Base-by-base conservation (phyloP, 1,140 invertebrate genomes). In the Ptiloglossa arizonensis region DNA sequence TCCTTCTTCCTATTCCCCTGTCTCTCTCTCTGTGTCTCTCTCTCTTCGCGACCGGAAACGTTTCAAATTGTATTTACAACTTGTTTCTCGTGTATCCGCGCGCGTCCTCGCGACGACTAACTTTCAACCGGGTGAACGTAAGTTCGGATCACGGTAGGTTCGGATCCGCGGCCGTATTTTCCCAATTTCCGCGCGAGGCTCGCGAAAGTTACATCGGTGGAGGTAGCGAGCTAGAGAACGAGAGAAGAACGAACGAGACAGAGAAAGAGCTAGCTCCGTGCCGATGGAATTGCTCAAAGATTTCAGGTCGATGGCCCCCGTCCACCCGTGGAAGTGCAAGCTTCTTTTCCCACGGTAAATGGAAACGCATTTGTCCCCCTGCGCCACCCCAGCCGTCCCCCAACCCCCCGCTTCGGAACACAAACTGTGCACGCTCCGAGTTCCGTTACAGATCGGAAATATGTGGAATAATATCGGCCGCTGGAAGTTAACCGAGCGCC, bases 241-340 rank as follows among this genome's bases (percentile, higher is more conserved):
- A 35, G 29, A 71, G 67, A 63, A n/a, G n/a, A n/a, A n/a, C n/a
- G n/a, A n/a, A n/a, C n/a, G n/a, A n/a, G n/a, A n/a, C n/a, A n/a
- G n/a, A n/a, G n/a, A n/a, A n/a, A n/a, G n/a, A n/a, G n/a, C n/a
- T n/a, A n/a, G n/a, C n/a, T 70, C 75, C 57, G 56, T 71, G 67
- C 27, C 46, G 68, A 77, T 77, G 60, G 68, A 71, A 77, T 63
- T 54, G 75, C 24, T 44, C 24, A 13, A 77, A 77, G 75, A 77
- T 77, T 77, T 70, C 57, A 17, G n/a, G 32, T 62, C 67, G 29
- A 41, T 38, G 66, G 38, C 54, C 38, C 22, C 32, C 19, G 70
- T 73, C 46, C 71, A 64, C 35, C n/a, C 19, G 11, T 8, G 41
- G 41, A 24, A 32, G 24, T 41, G 5, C 29, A 15, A 57, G 17